phyloP scores from a whole-genome alignment of 2,113 vertebrate species.

The Circaetus gallicus region DNA sequence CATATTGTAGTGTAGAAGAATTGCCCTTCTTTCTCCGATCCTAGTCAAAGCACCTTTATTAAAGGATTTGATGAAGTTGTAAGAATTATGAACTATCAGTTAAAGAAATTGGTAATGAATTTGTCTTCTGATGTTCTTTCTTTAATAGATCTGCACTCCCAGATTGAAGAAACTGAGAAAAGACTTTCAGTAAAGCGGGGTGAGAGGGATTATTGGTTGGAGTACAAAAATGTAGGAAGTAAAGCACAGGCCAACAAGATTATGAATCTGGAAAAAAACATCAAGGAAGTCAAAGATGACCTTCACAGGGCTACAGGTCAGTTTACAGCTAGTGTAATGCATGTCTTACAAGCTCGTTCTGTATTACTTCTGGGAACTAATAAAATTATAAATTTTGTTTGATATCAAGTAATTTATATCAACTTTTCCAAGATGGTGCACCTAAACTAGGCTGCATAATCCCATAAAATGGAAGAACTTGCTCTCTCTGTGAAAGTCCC shows the following conservation, averaged over 20 bases:
- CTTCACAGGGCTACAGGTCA: constrained; percentile 74
- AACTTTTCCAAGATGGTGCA: neutral
- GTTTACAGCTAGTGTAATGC: neutral
- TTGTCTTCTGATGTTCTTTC: neutral
- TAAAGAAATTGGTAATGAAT: neutral
- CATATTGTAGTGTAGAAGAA: neutral
- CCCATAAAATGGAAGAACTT: neutral
- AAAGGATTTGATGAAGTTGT: neutral
- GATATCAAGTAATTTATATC: neutral
- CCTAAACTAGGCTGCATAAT: neutral
- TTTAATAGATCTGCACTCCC: constrained; percentile 62
- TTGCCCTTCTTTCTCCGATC: neutral
- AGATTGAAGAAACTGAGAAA: constrained; percentile 61
- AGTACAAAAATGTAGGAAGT: constrained; percentile 77
- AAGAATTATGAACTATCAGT: neutral
- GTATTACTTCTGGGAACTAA: neutral
- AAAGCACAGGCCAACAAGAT: constrained; percentile 67
- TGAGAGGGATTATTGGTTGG: constrained; percentile 75
- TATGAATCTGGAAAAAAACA: constrained; percentile 68
- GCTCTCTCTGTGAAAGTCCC: neutral
- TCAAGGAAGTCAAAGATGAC: constrained; percentile 56
- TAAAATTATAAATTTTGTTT: neutral
- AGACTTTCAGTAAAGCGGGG: constrained; percentile 39
- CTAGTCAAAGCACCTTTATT: neutral
- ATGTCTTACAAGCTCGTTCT: neutral